These are phyloP conservation scores for Stenopsyche tienmushanensis DNA, from an alignment of 1,140 invertebrate genomes.

Conservation along the genomic window DNA sequence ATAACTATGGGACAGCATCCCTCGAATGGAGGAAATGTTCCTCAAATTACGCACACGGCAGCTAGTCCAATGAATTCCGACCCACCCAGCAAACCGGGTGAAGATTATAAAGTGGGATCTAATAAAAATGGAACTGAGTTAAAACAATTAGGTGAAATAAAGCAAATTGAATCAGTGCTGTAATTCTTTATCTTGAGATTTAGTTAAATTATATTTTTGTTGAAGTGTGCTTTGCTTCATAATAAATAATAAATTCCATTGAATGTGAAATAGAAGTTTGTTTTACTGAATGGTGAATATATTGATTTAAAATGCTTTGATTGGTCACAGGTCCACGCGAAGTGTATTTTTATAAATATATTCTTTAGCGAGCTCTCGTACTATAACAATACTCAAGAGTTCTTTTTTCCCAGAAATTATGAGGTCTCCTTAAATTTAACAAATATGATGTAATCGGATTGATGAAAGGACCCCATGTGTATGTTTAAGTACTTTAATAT, in stretches of 20 bases:
- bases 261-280: no score
- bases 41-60: conserved; percentile 54
- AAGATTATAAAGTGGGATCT: not conserved
- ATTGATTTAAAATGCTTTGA: not conserved
- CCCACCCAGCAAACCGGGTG: conserved; percentile 47
- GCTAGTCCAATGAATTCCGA: conserved; percentile 56
- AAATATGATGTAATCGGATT: not conserved
- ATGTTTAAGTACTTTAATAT: not conserved
- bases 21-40: conserved; percentile 43
- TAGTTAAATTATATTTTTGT: not conserved
- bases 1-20: conserved; percentile 61
- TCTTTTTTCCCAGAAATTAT: no score
- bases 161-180: conserved; percentile 40
- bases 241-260: not conserved
- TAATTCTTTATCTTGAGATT: conserved; percentile 10
- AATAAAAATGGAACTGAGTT: conserved; percentile 20
- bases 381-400: no score
- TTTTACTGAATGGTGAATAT: no score
- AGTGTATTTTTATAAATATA: no score
- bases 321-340: no score
- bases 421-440: no score
- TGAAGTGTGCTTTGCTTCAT: no score
- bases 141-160: conserved; percentile 25
- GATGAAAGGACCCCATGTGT: not conserved
- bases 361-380: no score